phyloP scores from a whole-genome alignment of 2,797 vertebrate genomes.

The Myotis planiceps region DNA sequence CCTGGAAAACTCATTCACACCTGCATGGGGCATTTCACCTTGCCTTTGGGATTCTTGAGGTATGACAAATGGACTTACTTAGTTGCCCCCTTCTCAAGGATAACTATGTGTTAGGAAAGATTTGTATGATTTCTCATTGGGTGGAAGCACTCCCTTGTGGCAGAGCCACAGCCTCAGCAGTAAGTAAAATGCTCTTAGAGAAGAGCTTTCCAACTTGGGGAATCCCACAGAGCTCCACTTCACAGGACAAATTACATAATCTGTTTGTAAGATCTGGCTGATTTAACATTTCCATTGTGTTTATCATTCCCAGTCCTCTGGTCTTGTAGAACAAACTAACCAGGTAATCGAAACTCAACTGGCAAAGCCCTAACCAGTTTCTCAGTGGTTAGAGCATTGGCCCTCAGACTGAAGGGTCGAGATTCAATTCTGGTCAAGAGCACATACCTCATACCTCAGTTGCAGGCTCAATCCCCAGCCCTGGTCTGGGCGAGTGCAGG shows the following conservation, averaged over 20 bases:
- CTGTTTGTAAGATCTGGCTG: not conserved
- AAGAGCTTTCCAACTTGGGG: not conserved
- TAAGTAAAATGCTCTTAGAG: not conserved
- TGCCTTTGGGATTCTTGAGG: not conserved
- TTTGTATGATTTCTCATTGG: not conserved
- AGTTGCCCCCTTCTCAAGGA: not conserved
- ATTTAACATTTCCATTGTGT: not conserved
- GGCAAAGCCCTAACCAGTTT: not conserved
- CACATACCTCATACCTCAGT: too few relatives aligned
- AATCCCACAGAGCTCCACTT: not conserved
- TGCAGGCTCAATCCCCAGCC: too few relatives aligned
- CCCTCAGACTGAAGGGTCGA: too few relatives aligned
- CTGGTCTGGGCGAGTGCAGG: too few relatives aligned
- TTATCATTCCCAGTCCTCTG: not conserved
- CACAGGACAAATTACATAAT: not conserved
- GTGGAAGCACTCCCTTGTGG: not conserved
- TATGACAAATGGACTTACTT: not conserved
- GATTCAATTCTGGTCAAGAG: too few relatives aligned
- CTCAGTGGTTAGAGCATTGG: too few relatives aligned
- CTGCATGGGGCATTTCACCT: not conserved
- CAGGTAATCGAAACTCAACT: not conserved
- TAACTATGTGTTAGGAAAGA: not conserved
- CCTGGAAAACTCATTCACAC: not conserved
- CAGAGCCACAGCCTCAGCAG: not conserved
- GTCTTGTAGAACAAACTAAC: not conserved